Evolutionary conservation across 2,113 vertebrate genomes (phyloP).

Genomic region (Eudyptes chrysolophus): DNA sequence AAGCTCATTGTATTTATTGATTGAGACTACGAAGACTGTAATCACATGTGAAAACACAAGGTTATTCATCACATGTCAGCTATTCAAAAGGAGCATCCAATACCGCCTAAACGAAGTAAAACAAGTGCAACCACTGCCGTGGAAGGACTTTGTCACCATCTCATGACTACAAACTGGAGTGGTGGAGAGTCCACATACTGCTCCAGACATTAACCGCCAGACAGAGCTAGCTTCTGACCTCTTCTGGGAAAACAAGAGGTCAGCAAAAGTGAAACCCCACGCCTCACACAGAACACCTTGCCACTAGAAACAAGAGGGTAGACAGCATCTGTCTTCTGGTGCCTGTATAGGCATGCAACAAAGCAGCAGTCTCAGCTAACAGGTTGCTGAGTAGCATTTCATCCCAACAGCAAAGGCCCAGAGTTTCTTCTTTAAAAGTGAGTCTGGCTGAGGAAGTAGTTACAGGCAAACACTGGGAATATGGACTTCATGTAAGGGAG

Average conservation of each 20-base stretch:
- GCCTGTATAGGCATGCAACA: rapidly evolving
- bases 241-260: background rate
- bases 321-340: background rate
- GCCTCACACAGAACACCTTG: background rate
- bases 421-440: background rate
- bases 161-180: rapidly evolving
- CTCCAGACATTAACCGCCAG: background rate
- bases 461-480: background rate
- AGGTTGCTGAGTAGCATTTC: background rate
- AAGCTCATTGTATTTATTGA: conserved; percentile 17
- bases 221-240: background rate
- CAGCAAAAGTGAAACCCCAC: background rate
- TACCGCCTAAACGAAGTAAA: background rate
- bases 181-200: rapidly evolving
- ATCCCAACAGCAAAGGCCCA: background rate
- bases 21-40: background rate
- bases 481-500: rapidly evolving
- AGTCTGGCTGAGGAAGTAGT: background rate
- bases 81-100: background rate
- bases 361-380: background rate
- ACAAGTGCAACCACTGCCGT: rapidly evolving
- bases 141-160: background rate
- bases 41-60: background rate
- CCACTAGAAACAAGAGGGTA: background rate
- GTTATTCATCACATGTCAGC: background rate